Conservation (phyloP, 2,113 vertebrate genomes). For the Murina feae region DNA sequence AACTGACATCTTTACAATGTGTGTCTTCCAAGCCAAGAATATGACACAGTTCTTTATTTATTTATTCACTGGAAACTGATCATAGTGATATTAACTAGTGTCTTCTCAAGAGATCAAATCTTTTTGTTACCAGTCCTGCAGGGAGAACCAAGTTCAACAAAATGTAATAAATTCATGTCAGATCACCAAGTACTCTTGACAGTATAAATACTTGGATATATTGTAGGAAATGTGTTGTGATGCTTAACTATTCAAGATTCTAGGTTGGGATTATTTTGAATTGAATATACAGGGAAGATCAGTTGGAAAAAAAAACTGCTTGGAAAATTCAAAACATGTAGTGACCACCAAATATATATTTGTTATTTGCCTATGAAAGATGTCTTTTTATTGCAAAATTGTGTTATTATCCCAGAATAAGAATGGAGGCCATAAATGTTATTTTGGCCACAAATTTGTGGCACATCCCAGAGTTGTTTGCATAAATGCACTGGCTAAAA, state of each 20-base stretch:
- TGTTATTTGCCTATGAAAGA: background rate
- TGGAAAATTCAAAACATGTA: background rate
- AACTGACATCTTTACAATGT: background rate
- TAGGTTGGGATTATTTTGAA: background rate
- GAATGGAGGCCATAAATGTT: background rate
- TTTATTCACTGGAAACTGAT: background rate
- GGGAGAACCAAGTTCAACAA: background rate
- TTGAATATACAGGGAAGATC: background rate
- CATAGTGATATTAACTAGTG: background rate
- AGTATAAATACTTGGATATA: background rate
- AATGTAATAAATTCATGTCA: slow-evolving; percentile 23
- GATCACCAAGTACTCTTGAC: background rate
- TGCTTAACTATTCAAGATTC: slow-evolving; percentile 24
- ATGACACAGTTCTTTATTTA: background rate
- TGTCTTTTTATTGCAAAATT: slow-evolving; percentile 19
- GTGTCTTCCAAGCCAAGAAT: background rate
- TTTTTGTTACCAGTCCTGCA: background rate
- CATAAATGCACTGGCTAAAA: slow-evolving; percentile 11
- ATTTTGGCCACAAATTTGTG: background rate
- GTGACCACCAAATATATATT: background rate
- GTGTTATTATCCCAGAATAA: background rate
- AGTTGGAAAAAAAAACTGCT: background rate
- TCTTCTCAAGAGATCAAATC: slow-evolving; percentile 3
- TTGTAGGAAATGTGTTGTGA: background rate
- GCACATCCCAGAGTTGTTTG: background rate